phyloP scores from a whole-genome alignment of 2,888 invertebrate genomes.

The Diarsia rubi region DNA sequence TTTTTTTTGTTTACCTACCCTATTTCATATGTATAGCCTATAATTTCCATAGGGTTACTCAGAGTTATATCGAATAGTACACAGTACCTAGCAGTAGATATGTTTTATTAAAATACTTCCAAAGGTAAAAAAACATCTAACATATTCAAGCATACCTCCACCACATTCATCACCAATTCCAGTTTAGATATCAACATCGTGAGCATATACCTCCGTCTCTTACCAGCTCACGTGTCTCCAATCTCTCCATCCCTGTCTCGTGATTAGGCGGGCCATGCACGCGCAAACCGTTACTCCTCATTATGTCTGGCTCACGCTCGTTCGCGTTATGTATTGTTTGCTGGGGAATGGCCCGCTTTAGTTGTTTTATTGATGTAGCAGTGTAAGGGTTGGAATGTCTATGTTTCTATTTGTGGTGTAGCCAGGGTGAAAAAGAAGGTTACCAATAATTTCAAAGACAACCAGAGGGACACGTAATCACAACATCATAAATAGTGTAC shows the following conservation, averaged over 20 bases:
- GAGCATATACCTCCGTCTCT: slow-evolving; percentile 64
- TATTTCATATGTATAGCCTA: too few species aligned
- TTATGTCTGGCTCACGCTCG: slow-evolving; percentile 82
- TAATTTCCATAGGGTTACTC: too few species aligned
- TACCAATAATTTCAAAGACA: neutral
- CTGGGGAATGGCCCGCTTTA: slow-evolving; percentile 83
- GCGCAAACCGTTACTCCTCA: slow-evolving; percentile 87
- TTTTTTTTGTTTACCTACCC: too few species aligned
- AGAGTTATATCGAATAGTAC: too few species aligned
- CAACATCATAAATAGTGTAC: too few species aligned
- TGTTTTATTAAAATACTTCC: neutral
- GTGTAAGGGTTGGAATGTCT: slow-evolving; percentile 57
- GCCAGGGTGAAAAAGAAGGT: neutral
- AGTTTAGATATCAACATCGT: slow-evolving; percentile 72
- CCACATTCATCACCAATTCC: slow-evolving; percentile 75
- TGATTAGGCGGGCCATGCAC: slow-evolving; percentile 85
- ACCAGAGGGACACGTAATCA: too few species aligned
- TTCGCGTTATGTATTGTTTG: slow-evolving; percentile 82
- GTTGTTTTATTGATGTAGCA: slow-evolving; percentile 84
- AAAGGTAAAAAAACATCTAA: slow-evolving; percentile 64
- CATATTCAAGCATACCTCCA: slow-evolving; percentile 67
- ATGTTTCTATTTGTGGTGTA: slow-evolving; percentile 35
- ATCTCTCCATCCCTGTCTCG: slow-evolving; percentile 68
- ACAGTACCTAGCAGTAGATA: too few species aligned
- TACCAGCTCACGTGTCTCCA: slow-evolving; percentile 45